Evolutionary conservation across 2,888 invertebrate genomes (phyloP).

Genomic region (Shargacucullia verbasci): DNA sequence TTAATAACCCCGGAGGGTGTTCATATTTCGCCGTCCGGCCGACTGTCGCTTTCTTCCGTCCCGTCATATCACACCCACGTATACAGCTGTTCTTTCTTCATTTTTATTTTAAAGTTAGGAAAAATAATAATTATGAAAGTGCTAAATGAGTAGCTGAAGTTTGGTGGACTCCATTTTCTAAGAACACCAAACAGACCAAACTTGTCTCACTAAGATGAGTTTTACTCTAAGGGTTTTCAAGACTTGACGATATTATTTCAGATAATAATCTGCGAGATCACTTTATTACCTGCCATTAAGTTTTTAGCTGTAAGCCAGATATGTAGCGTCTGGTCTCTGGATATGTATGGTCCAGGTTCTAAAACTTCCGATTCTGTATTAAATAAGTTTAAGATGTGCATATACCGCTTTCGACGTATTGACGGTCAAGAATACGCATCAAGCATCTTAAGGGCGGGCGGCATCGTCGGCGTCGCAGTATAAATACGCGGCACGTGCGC

Average conservation of each 20-base stretch:
- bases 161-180: neutral
- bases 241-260: too few species aligned
- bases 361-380: neutral
- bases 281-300: too few species aligned
- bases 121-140: slow-evolving; percentile 1
- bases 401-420: slow-evolving; percentile 31
- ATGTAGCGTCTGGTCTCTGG: too few species aligned
- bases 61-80: slow-evolving; percentile 56
- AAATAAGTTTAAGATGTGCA: neutral
- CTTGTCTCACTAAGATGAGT: too few species aligned
- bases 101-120: slow-evolving; percentile 36
- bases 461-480: slow-evolving; percentile 68
- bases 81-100: slow-evolving; percentile 34
- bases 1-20: slow-evolving; percentile 82
- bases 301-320: too few species aligned
- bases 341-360: neutral
- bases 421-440: slow-evolving; percentile 58
- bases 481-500: slow-evolving; percentile 87
- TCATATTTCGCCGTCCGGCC: slow-evolving; percentile 83
- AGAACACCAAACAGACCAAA: too few species aligned
- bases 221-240: too few species aligned
- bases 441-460: slow-evolving; percentile 65
- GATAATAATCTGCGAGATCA: too few species aligned
- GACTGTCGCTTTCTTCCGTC: slow-evolving; percentile 61
- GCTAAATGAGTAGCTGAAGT: neutral